phyloP scores from a whole-genome alignment of 2,797 vertebrate species.

The Calcarius lapponicus region DNA sequence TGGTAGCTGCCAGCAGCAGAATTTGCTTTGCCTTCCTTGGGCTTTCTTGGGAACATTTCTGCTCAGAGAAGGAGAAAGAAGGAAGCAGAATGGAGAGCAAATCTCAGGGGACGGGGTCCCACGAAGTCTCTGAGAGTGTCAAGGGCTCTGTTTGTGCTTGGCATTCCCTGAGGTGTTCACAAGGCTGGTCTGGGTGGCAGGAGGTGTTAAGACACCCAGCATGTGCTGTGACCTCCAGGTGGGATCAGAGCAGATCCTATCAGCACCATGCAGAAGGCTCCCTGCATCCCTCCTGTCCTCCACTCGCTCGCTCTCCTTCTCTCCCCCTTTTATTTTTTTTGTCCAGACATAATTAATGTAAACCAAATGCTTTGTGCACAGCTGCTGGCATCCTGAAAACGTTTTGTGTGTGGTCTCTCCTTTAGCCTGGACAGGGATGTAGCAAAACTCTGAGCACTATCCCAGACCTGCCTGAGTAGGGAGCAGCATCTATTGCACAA shows the following conservation, averaged over 20 bases:
- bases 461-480: slow-evolving; percentile 23
- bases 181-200: background rate
- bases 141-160: background rate
- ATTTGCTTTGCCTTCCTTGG: background rate
- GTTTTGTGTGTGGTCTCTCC: slow-evolving; percentile 41
- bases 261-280: background rate
- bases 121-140: accelerated
- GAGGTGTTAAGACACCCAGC: background rate
- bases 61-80: background rate
- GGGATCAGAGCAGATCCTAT: background rate
- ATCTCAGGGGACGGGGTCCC: background rate
- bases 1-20: background rate
- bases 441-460: slow-evolving; percentile 33
- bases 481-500: slow-evolving; percentile 25
- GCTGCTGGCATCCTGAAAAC: slow-evolving; percentile 44
- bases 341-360: slow-evolving; percentile 38
- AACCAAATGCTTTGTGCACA: slow-evolving; percentile 35
- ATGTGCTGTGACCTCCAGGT: background rate
- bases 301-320: background rate
- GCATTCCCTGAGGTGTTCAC: background rate
- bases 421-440: slow-evolving; percentile 29
- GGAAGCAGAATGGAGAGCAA: background rate
- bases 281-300: background rate
- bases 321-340: background rate
- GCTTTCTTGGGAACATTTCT: background rate